Evolutionary conservation across 2,113 vertebrate genomes (phyloP), one percentile per base, ranked within the genome.

Genomic region (Megaleporinus macrocephalus): DNA sequence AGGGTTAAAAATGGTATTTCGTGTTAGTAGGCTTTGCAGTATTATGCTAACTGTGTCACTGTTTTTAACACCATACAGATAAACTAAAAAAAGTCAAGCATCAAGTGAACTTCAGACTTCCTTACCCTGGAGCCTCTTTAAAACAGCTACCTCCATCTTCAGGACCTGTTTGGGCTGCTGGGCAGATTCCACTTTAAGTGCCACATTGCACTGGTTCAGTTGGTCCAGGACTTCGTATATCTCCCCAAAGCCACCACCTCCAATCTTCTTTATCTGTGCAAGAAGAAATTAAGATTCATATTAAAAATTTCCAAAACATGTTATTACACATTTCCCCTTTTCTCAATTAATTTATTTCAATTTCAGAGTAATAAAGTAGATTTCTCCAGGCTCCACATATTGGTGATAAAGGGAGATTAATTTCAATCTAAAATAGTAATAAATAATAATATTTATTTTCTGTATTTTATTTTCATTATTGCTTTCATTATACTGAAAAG

Each of bases 111-210:
- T 16, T 78, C 59, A 51, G 30, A 26, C 5, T 2, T 51, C 5
- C 51, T 93, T 93, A 99, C 98, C 98, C 94, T 99, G 98, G 51
- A 99, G 93, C 90, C 98, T 99, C 92, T 98, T 99, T 83, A 99
- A 90, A 84, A 99, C 98, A 51, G 97, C 98, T 82, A 98, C 98
- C 91, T 99, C 98, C 96, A 99, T 99, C 95, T 99, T 99, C 84
- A 99, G 93, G 86, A 99, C 98, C 93, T 99, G 98, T 89, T 99
- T 99, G 86, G 98, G 96, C 80, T 99, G 98, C 84, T 98, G 97
- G 86, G 98, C 97, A 44, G 98, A 99, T 91, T 99, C 98, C 57
- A 99, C 98, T 88, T 99, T 99, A 89, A 99, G 89, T 33, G 98
- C 98, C 79, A 99, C 97, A 0, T 95, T 98, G 88, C 96, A 95